Evolutionary conservation across 2,888 invertebrate species (phyloP).

Genomic region (Mythimna impura): DNA sequence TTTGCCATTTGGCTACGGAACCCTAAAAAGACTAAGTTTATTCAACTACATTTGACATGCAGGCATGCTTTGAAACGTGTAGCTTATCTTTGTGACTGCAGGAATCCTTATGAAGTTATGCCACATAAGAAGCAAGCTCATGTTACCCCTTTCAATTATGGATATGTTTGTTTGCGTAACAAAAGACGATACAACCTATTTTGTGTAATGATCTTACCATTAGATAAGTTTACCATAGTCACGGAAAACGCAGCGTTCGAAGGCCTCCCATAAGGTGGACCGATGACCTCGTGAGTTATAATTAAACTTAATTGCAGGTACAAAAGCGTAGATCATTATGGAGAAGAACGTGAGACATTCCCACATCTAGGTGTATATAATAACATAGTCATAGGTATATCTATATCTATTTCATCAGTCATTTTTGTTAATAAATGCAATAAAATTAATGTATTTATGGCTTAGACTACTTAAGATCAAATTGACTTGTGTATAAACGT

Average conservation of each 20-base stretch:
- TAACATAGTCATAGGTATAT: too few species aligned
- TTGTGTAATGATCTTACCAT: background rate
- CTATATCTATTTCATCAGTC: background rate
- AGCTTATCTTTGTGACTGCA: background rate
- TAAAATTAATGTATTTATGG: background rate
- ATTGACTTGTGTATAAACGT: background rate
- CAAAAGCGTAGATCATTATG: background rate
- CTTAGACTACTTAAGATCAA: background rate
- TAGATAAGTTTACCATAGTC: background rate
- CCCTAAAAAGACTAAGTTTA: background rate
- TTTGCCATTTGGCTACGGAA: too few species aligned
- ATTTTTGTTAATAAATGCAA: background rate
- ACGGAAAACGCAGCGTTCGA: background rate
- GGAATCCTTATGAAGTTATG: slow-evolving; percentile 13
- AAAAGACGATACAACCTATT: background rate
- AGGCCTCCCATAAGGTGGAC: too few species aligned
- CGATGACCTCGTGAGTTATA: too few species aligned
- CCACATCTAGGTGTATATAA: background rate
- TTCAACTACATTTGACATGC: background rate
- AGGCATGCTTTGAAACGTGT: background rate
- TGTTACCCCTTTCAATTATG: background rate
- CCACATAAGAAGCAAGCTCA: background rate
- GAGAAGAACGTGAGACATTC: too few species aligned
- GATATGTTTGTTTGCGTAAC: slow-evolving; percentile 1
- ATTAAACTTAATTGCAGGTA: background rate